These are phyloP conservation scores for Anas flavirostris DNA, from an alignment of 2,797 vertebrate species.

Conservation along the genomic window DNA sequence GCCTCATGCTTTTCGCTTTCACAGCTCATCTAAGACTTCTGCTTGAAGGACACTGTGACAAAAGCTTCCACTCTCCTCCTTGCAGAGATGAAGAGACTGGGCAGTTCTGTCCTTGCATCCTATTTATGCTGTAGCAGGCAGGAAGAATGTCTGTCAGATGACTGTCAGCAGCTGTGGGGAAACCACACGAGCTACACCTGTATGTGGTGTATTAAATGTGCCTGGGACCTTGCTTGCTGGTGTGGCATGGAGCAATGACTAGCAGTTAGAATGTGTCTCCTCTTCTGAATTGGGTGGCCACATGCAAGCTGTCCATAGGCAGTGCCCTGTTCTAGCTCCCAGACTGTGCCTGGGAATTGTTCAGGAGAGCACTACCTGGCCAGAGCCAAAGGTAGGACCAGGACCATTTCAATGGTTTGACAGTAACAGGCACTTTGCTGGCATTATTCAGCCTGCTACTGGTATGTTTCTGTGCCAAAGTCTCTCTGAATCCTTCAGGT, in stretches of 20 bases:
- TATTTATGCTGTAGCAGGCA: neutral
- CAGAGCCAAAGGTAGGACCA: neutral
- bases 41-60: neutral
- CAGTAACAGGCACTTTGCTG: neutral
- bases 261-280: neutral
- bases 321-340: neutral
- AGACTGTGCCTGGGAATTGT: neutral
- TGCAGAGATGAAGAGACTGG: neutral
- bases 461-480: neutral
- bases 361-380: neutral
- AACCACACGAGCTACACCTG: neutral
- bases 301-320: neutral
- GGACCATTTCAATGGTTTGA: neutral
- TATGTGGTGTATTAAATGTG: neutral
- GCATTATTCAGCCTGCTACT: neutral
- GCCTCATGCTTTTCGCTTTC: neutral
- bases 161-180: neutral
- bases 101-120: neutral
- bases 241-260: neutral
- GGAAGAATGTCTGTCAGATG: neutral
- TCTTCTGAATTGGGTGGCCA: neutral
- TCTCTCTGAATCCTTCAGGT: neutral
- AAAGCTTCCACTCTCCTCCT: neutral
- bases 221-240: neutral
- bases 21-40: neutral